A percentile compares a stretch with the other conserved stretches of the same genome.
Conservation (phyloP, 2,888 invertebrate species). For the Drosophila koepferae region DNA sequence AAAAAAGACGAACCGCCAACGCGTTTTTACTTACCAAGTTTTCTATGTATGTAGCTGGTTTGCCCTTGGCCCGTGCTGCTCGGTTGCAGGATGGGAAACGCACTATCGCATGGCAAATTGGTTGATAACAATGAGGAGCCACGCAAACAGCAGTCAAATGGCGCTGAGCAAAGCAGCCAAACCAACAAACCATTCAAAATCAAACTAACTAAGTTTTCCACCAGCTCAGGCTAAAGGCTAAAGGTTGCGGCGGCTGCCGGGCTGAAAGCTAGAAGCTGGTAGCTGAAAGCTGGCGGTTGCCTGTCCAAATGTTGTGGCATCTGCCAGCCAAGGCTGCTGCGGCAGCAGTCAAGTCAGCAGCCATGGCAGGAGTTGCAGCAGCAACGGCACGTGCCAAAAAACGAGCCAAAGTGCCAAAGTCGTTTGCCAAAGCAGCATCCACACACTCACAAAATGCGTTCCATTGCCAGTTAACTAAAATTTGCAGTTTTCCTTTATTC, state of each 20-base stretch:
- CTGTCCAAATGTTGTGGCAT: slow-evolving; percentile 56
- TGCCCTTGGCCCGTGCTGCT: not conserved
- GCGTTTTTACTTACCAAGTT: slow-evolving; percentile 47
- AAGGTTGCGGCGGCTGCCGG: slow-evolving; percentile 1
- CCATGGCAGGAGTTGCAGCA: slow-evolving; percentile 12
- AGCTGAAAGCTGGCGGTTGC: slow-evolving; percentile 4
- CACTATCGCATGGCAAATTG: slow-evolving; percentile 68
- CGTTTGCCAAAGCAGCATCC: slow-evolving; percentile 57
- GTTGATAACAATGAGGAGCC: slow-evolving; percentile 67
- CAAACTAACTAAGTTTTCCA: slow-evolving; percentile 68
- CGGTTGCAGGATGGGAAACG: slow-evolving; percentile 26
- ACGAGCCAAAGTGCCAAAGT: slow-evolving; percentile 59
- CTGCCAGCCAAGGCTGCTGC: slow-evolving; percentile 15
- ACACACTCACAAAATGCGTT: not conserved
- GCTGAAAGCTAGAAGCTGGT: not conserved
- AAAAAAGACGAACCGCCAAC: slow-evolving; percentile 50
- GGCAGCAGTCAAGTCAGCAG: not conserved
- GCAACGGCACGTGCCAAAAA: slow-evolving; percentile 62
- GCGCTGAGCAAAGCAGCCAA: slow-evolving; percentile 44
- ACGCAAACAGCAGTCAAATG: slow-evolving; percentile 46
- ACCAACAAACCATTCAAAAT: slow-evolving; percentile 72
- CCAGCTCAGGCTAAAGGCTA: slow-evolving; percentile 20
- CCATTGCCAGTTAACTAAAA: slow-evolving; percentile 5
- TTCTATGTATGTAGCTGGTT: slow-evolving; percentile 1
- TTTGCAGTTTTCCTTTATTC: not conserved